Percentiles rank a stretch among this genome's conserved stretches.
These are phyloP conservation scores for Diadromus collaris DNA, from an alignment of 2,888 invertebrate species.

Conservation along the genomic window DNA sequence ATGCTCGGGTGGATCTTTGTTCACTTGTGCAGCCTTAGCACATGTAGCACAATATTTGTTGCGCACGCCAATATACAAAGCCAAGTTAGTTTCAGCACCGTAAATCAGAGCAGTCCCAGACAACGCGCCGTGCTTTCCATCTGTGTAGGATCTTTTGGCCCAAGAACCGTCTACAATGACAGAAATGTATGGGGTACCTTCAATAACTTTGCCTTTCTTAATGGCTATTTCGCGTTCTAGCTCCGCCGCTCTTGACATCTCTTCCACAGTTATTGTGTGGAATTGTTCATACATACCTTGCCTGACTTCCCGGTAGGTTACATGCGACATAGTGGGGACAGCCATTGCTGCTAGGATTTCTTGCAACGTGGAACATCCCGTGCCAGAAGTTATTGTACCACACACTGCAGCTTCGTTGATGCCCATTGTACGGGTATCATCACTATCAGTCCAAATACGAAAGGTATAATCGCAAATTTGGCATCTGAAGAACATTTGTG, in stretches of 20 bases:
- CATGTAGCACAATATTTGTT: slow-evolving; percentile 66
- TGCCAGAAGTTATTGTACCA: slow-evolving; percentile 42
- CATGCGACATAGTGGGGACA: slow-evolving; percentile 40
- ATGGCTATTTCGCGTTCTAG: slow-evolving; percentile 34
- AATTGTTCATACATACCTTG: slow-evolving; percentile 17
- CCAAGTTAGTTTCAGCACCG: slow-evolving; percentile 46
- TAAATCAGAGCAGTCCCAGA: slow-evolving; percentile 44
- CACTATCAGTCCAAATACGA: background rate
- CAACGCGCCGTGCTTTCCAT: slow-evolving; percentile 41
- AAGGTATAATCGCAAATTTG: background rate
- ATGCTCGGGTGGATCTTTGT: slow-evolving; percentile 54
- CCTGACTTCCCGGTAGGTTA: slow-evolving; percentile 37
- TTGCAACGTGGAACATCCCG: slow-evolving; percentile 27
- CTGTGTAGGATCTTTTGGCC: slow-evolving; percentile 46
- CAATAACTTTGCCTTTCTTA: slow-evolving; percentile 5
- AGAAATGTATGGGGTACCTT: background rate
- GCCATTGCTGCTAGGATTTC: slow-evolving; percentile 42
- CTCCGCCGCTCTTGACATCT: slow-evolving; percentile 15
- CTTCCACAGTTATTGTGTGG: background rate
- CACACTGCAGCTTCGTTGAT: slow-evolving; percentile 43
- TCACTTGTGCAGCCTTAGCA: slow-evolving; percentile 29
- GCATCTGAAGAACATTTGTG: background rate
- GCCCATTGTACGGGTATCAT: background rate
- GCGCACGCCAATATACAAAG: slow-evolving; percentile 62
- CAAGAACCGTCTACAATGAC: background rate